Conservation (phyloP, 2,113 vertebrate genomes). For the Charadrius vociferus region DNA sequence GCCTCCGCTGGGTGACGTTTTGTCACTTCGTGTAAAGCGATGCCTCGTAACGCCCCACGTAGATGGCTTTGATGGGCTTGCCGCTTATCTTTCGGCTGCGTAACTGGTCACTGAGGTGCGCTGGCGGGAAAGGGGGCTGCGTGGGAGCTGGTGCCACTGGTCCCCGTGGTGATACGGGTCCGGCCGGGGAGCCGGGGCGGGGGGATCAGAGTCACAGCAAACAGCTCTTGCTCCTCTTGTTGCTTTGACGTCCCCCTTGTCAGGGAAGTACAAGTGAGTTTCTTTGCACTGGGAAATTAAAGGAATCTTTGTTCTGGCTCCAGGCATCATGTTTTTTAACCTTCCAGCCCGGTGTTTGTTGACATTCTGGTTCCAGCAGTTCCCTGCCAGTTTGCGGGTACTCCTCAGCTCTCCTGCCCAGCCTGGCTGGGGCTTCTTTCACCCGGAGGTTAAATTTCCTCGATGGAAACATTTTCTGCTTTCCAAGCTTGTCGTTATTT, state of each 20-base stretch:
- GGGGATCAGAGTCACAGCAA: background rate
- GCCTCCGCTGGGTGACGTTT: background rate
- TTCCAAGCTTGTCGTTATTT: background rate
- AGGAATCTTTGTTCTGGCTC: background rate
- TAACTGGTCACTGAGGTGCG: background rate
- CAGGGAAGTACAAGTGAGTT: background rate
- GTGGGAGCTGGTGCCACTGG: rapidly evolving
- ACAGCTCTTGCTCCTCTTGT: background rate
- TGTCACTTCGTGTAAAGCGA: background rate
- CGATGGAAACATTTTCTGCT: background rate
- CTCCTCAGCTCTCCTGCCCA: background rate
- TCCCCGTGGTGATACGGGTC: background rate
- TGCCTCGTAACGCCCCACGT: background rate
- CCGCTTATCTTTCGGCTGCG: background rate
- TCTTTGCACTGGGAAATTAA: background rate
- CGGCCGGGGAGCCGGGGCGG: background rate
- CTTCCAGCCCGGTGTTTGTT: background rate
- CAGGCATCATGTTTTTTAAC: background rate
- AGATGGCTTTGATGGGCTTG: background rate
- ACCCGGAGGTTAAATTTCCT: background rate
- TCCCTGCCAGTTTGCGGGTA: background rate
- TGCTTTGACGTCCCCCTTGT: background rate
- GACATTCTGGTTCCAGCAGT: background rate
- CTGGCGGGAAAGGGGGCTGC: background rate
- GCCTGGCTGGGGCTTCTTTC: background rate